Percentiles rank a stretch among this genome's conserved stretches.
phyloP scores from a whole-genome alignment of 2,113 vertebrate species.

The Tragelaphus scriptus region DNA sequence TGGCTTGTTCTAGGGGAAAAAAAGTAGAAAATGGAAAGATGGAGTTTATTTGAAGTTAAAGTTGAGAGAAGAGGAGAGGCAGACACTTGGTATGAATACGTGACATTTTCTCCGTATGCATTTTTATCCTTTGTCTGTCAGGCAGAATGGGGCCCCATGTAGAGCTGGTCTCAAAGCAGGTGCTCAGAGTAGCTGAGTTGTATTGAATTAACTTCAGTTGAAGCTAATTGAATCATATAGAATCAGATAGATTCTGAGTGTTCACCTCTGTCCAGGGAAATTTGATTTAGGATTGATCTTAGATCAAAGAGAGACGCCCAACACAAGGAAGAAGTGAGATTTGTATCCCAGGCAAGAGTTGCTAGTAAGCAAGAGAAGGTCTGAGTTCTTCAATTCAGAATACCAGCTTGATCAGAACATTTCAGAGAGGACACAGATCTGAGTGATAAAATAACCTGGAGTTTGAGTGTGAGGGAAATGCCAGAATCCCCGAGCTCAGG shows the following conservation, averaged over 20 bases:
- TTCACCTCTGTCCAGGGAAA: not conserved
- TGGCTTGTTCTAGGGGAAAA: not conserved
- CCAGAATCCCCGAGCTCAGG: not conserved
- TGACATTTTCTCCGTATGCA: not conserved
- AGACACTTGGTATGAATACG: not conserved
- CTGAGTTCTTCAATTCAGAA: not conserved
- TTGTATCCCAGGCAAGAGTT: not conserved
- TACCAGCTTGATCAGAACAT: not conserved
- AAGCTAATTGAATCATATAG: not conserved
- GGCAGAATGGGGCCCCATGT: not conserved
- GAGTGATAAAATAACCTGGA: not conserved
- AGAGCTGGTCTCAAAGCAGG: not conserved
- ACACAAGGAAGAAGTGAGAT: not conserved
- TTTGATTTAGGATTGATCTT: not conserved
- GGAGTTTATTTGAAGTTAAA: conserved; percentile 9
- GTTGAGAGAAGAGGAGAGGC: not conserved
- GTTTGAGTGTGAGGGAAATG: not conserved
- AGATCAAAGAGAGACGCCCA: not conserved
- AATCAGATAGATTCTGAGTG: not conserved
- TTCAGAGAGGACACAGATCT: not conserved
- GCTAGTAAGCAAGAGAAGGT: not conserved
- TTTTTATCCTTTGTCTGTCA: not conserved
- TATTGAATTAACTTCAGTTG: not conserved
- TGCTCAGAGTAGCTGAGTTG: not conserved
- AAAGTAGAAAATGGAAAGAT: not conserved